Base-by-base conservation (phyloP, 2,797 vertebrate genomes). In the Threskiornis aethiopicus region DNA sequence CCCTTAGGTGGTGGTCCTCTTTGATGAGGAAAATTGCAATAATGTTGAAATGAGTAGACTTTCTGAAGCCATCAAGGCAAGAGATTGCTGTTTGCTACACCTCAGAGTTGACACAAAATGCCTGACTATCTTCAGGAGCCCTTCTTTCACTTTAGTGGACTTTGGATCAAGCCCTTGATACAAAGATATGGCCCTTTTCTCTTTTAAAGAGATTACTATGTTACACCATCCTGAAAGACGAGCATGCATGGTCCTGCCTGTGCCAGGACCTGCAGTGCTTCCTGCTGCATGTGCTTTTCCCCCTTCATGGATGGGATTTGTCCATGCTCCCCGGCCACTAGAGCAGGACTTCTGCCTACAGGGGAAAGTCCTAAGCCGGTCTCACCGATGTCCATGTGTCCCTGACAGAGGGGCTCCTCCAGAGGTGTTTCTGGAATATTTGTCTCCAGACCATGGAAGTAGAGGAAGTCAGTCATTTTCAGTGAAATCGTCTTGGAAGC, bases 301-400 rank as follows among this genome's bases (percentile, higher is more conserved):
- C 13, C 10, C 16, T 31, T 59, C 33, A 25, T 3, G 6, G 47
- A 15, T 13, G 9, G 54, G 29, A 29, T 51, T n/a, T 2, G 8
- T 19, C 24, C 26, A 0, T 2, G 8, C 6, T 29, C 6, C 33
- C 35, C 0, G 1, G 55, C 22, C 47, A 14, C 35, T 1, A 24
- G 19, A 31, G 55, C 44, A 7, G 44, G 16, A 16, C 37, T 67
- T 26, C 18, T 59, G 42, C 66, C 29, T 21, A 4, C 7, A 12
- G 4, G 13, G 39, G 24, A 70, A 52, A 33, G n/a, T 26, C 49
- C 44, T 59, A 84, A 86, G 21, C 11, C 37, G 7, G 20, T 16
- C 58, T 59, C 42, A 20, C 9, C 0, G 3, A 18, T 15, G 16
- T 4, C 59, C 13, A 0, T 0, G 4, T 37, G 24, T 9, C 39